Conservation (phyloP, 2,888 invertebrate genomes). For the Amitus sp. region DNA sequence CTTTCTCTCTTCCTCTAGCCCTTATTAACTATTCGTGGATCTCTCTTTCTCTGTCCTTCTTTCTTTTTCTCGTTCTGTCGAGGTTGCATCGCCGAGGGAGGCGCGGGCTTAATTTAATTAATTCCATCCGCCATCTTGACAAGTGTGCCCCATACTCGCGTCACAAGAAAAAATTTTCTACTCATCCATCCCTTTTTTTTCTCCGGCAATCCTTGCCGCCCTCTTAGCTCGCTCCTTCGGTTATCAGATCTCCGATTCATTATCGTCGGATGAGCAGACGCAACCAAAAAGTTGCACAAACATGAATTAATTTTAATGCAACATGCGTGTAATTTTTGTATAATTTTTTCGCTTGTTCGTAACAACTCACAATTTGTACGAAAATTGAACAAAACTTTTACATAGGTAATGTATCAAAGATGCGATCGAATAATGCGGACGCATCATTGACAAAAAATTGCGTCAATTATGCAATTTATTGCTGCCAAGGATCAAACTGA, state of each 20-base stretch:
- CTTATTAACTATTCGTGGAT: constrained; percentile 19
- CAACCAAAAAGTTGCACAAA: constrained; percentile 6
- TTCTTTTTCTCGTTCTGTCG: constrained; percentile 31
- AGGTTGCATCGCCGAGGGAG: constrained; percentile 58
- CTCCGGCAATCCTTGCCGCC: constrained; percentile 35
- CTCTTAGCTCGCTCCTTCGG: constrained; percentile 42
- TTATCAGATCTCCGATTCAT: constrained; percentile 59
- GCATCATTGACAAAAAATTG: too few relatives aligned
- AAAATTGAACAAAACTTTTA: too few relatives aligned
- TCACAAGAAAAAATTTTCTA: constrained; percentile 58
- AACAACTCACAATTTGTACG: too few relatives aligned
- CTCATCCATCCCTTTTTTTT: constrained; percentile 48
- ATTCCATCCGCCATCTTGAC: constrained; percentile 63
- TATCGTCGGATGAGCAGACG: constrained; percentile 45
- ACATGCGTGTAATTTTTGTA: too few relatives aligned
- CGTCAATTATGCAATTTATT: too few relatives aligned
- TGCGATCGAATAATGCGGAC: too few relatives aligned
- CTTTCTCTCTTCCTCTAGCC: constrained; percentile 40
- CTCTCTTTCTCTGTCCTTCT: constrained; percentile 18
- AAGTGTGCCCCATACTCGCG: constrained; percentile 54
- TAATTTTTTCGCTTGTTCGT: too few relatives aligned
- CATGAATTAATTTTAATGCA: constrained; percentile 4
- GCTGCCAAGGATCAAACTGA: too few relatives aligned
- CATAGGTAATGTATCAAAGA: too few relatives aligned
- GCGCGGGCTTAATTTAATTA: constrained; percentile 63